Conservation (phyloP, 2,797 vertebrate species). For the Sciurus carolinensis region DNA sequence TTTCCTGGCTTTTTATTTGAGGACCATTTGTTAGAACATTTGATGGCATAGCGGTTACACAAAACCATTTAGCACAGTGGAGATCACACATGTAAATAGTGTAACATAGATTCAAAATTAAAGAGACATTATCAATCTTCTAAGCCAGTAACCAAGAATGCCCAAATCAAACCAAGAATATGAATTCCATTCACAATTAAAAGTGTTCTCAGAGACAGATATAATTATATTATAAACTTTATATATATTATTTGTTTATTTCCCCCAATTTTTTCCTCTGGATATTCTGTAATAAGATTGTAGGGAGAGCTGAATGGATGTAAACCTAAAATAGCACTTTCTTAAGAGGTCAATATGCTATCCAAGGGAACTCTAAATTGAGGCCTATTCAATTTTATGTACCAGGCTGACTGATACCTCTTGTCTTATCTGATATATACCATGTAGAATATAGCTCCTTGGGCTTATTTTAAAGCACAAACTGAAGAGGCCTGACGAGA, state of each 20-base stretch:
- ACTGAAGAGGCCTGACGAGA: not conserved
- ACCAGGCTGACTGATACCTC: fast-evolving
- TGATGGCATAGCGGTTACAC: not conserved
- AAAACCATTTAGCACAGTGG: not conserved
- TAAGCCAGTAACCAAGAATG: not conserved
- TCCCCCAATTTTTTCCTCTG: not conserved
- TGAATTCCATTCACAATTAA: not conserved
- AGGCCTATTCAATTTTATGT: not conserved
- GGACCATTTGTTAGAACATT: not conserved
- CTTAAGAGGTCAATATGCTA: not conserved
- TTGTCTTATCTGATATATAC: not conserved
- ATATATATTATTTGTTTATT: not conserved
- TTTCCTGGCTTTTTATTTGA: not conserved
- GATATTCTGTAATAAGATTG: not conserved
- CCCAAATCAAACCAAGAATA: not conserved
- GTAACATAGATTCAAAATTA: not conserved
- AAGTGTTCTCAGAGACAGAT: not conserved
- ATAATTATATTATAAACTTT: not conserved
- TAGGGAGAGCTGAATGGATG: not conserved
- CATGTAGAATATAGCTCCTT: not conserved
- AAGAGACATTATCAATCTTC: not conserved
- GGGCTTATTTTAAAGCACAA: not conserved
- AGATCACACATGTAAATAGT: not conserved
- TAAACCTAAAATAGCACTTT: not conserved
- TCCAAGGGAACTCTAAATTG: not conserved